Conservation (phyloP, 2,113 vertebrate genomes). For the Pteronura brasiliensis region DNA sequence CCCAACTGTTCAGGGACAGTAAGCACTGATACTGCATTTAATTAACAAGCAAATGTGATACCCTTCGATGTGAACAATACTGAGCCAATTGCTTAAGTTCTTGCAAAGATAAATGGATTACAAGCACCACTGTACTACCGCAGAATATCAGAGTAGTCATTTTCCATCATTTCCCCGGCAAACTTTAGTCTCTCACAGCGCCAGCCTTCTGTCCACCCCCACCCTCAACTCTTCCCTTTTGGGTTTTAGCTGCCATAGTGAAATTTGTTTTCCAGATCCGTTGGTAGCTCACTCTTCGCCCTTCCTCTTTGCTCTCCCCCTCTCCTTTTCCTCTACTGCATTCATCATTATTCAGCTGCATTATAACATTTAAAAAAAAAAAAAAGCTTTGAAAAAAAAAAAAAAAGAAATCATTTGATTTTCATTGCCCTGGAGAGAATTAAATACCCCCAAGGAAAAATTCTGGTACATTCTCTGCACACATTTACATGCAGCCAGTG, state of each 20-base stretch:
- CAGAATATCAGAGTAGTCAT: slow-evolving; percentile 71
- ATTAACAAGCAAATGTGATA: slow-evolving; percentile 85
- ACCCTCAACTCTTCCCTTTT: slow-evolving; percentile 42
- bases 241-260: slow-evolving; percentile 74
- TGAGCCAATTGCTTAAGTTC: slow-evolving; percentile 77
- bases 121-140: slow-evolving; percentile 64
- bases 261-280: slow-evolving; percentile 80
- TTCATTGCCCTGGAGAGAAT: slow-evolving; percentile 95
- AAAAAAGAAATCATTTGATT: slow-evolving; percentile 94
- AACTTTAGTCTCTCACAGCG: slow-evolving; percentile 65
- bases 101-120: slow-evolving; percentile 80
- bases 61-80: slow-evolving; percentile 82
- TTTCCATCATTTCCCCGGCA: slow-evolving; percentile 69
- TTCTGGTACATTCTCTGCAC: slow-evolving; percentile 93
- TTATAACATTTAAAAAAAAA: slow-evolving; percentile 87
- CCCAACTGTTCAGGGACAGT: slow-evolving; percentile 79
- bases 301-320: slow-evolving; percentile 39
- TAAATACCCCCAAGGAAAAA: slow-evolving; percentile 95
- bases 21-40: slow-evolving; percentile 81
- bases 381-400: slow-evolving; percentile 76
- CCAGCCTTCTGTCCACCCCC: slow-evolving; percentile 51
- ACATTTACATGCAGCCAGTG: slow-evolving; percentile 95
- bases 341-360: slow-evolving; percentile 95
- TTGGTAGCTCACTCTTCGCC: slow-evolving; percentile 52
- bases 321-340: slow-evolving; percentile 83